Evolutionary conservation across 64 coral and sea anemone genomes (phyloP), one percentile per base, ranked within the genome.

Genomic region (Anthopleura sola): DNA sequence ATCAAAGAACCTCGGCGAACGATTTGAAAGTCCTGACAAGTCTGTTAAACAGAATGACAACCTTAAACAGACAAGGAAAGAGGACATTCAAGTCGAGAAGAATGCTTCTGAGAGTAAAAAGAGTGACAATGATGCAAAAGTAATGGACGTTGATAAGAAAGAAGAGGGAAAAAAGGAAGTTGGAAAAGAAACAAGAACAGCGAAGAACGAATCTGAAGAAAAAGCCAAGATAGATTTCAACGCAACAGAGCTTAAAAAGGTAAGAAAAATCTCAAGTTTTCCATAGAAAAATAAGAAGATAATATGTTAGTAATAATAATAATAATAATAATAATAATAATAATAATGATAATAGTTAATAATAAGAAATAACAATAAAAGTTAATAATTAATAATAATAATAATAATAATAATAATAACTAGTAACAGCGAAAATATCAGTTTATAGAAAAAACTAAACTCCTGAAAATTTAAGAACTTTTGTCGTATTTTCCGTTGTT

Each of bases 221-320:
- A 71, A 71, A 71, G 7, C n/a, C 1, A 71, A 71, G n/a, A 75
- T 83, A 44, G 82, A 85, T 19, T 90, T 90, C 76, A 90, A 84
- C 37, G 74, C 82, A 28, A 57, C 75, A 23, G 88, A 90, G 55
- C 75, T 90, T 53, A 84, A 90, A 84, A 74, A 85, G 88, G 88
- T 90, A 17, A 24, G 88, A 68, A 49, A 48, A 34, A 50, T 66
- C 23, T 26, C 21, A n/a, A 28, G 60, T 26, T 26, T 66, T 66
- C 24, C n/a, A n/a, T n/a, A n/a, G n/a, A n/a, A n/a, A n/a, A n/a
- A n/a, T n/a, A n/a, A n/a, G n/a, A n/a, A n/a, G n/a, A n/a, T n/a
- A n/a, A n/a, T n/a, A n/a, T n/a, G n/a, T n/a, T n/a, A n/a, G n/a
- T n/a, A n/a, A n/a, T n/a, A n/a, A n/a, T n/a, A n/a, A n/a, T n/a